These are phyloP conservation scores for Spatulosminthurus flaviceps DNA, from an alignment of 2,888 invertebrate genomes.

Conservation along the genomic window DNA sequence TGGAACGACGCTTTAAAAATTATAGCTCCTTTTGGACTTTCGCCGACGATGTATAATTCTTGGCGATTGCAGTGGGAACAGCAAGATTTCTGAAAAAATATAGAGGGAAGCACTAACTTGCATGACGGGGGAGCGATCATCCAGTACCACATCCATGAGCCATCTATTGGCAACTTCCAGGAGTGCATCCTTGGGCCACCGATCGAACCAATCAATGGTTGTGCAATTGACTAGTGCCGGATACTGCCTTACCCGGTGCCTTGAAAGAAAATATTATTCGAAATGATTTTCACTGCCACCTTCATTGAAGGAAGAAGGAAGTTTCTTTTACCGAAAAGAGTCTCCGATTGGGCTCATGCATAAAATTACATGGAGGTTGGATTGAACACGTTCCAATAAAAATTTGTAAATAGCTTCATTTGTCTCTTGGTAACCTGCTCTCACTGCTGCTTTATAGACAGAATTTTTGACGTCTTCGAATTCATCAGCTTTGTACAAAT, in stretches of 20 bases:
- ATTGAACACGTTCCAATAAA: slow-evolving; percentile 79
- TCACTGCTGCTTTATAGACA: slow-evolving; percentile 71
- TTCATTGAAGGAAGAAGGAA: no score
- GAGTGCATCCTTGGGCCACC: slow-evolving; percentile 88
- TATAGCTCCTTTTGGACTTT: no score
- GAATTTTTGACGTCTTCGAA: slow-evolving; percentile 80
- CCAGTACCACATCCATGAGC: slow-evolving; percentile 76
- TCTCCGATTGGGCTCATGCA: slow-evolving; percentile 92
- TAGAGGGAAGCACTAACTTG: slow-evolving; percentile 35
- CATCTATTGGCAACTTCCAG: slow-evolving; percentile 89
- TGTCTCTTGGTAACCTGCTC: slow-evolving; percentile 72
- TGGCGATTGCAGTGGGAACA: no score
- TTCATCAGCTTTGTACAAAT: slow-evolving; percentile 87
- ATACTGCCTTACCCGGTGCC: slow-evolving; percentile 85
- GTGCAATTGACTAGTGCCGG: slow-evolving; percentile 87
- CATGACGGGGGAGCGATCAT: slow-evolving; percentile 66
- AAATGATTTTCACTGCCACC: no score
- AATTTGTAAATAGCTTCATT: slow-evolving; percentile 78
- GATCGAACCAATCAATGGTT: slow-evolving; percentile 89
- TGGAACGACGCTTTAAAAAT: no score
- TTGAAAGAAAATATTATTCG: slow-evolving; percentile 65
- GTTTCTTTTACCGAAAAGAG: slow-evolving; percentile 71
- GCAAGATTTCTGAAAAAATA: not conserved
- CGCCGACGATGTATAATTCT: no score
- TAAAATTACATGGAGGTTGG: slow-evolving; percentile 81